Conservation (phyloP, 2,797 vertebrate genomes). For the Spinus olivaceus region DNA sequence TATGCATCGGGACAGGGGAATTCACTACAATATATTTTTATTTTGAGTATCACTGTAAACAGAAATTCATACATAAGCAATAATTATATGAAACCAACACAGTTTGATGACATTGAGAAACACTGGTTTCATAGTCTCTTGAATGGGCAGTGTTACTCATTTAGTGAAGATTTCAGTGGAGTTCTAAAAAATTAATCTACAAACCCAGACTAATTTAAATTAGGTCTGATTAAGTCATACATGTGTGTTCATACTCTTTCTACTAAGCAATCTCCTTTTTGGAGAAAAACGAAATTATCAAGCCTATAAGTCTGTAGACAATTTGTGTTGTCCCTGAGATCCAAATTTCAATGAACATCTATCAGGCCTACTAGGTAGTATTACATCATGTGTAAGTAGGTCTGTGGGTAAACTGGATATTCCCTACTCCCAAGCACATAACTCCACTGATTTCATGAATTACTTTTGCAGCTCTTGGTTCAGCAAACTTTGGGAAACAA, state of each 20-base stretch:
- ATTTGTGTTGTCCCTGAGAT: not conserved
- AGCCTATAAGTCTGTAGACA: not conserved
- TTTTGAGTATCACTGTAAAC: not conserved
- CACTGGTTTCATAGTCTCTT: not conserved
- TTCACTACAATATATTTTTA: not conserved
- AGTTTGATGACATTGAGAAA: not conserved
- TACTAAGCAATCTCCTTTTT: not conserved
- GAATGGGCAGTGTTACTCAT: not conserved
- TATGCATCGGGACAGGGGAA: not conserved
- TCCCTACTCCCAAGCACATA: not conserved
- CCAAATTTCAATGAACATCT: not conserved
- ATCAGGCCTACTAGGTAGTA: not conserved
- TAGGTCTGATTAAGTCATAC: not conserved
- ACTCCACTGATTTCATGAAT: not conserved
- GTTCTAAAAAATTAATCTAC: not conserved
- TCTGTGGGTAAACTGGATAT: not conserved
- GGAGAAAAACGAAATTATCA: not conserved
- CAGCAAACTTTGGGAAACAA: not conserved
- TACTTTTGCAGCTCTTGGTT: not conserved
- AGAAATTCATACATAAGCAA: not conserved
- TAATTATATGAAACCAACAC: not conserved
- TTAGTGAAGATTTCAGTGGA: not conserved
- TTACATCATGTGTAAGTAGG: not conserved
- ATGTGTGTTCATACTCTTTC: not conserved
- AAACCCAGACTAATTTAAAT: not conserved